Conservation (phyloP, 1,140 invertebrate genomes). For the Drosophila melanogaster region DNA sequence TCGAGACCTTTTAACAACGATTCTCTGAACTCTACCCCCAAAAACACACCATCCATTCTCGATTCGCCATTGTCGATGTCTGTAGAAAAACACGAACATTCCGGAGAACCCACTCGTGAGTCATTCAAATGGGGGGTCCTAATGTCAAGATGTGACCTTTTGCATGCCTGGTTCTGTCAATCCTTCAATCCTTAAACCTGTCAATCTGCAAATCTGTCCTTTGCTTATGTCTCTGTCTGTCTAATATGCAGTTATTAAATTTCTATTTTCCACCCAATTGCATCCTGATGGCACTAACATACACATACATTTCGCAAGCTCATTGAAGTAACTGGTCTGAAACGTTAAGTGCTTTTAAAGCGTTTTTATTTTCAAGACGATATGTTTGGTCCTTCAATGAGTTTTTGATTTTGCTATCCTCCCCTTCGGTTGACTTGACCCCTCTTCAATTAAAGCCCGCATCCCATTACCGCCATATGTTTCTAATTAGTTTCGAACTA, state of each 20-base stretch:
- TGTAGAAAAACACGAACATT: conserved; percentile 72
- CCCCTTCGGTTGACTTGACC: conserved; percentile 17
- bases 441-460: conserved; percentile 31
- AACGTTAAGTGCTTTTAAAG: conserved; percentile 1
- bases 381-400: conserved; percentile 15
- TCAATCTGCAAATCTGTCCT: no score
- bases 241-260: conserved; percentile 45
- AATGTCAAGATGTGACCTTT: conserved; percentile 16
- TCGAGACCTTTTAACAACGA: conserved; percentile 43
- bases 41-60: conserved; percentile 17
- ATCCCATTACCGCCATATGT: conserved; percentile 36
- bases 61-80: conserved; percentile 49
- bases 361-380: neutral
- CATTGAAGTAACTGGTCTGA: conserved; percentile 22
- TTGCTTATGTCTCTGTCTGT: conserved; percentile 1
- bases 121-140: conserved; percentile 59
- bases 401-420: conserved; percentile 13
- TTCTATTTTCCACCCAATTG: conserved; percentile 46
- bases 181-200: neutral
- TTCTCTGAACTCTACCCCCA: conserved; percentile 35
- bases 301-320: conserved; percentile 34
- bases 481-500: conserved; percentile 44
- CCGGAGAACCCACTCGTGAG: conserved; percentile 78
- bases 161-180: conserved; percentile 24
- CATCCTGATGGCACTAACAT: conserved; percentile 30